Conservation (phyloP, 2,888 invertebrate genomes). For the Scaptomyza parva region DNA sequence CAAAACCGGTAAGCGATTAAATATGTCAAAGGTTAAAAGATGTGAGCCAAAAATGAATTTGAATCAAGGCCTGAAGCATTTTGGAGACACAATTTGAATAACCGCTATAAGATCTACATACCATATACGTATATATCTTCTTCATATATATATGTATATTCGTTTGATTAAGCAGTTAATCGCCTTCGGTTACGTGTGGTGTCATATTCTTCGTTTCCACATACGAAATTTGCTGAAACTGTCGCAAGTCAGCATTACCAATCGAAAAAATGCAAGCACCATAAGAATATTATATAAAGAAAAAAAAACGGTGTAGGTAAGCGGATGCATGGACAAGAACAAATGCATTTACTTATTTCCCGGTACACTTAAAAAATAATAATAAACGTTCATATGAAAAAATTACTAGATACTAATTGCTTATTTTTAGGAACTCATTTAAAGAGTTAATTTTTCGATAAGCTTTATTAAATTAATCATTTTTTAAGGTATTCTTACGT, state of each 20-base stretch:
- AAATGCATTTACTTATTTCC: background rate
- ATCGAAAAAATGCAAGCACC: slow-evolving; percentile 25
- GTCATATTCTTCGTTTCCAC: slow-evolving; percentile 47
- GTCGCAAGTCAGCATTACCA: slow-evolving; percentile 44
- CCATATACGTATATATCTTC: background rate
- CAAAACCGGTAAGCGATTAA: slow-evolving; percentile 14
- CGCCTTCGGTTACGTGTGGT: slow-evolving; percentile 32
- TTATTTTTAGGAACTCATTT: too few relatives aligned
- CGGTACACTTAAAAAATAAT: background rate
- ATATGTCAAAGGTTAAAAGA: slow-evolving; percentile 31
- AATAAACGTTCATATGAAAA: background rate
- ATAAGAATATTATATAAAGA: slow-evolving; percentile 30
- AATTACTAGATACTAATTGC: too few relatives aligned
- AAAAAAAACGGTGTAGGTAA: slow-evolving; percentile 11
- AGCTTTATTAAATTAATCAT: too few relatives aligned
- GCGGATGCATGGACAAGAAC: slow-evolving; percentile 33
- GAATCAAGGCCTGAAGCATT: slow-evolving; percentile 21
- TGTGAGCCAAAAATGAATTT: slow-evolving; percentile 1
- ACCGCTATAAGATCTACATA: background rate
- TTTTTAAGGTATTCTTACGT: too few relatives aligned
- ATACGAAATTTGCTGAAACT: slow-evolving; percentile 35
- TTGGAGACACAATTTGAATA: slow-evolving; percentile 26
- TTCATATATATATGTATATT: background rate
- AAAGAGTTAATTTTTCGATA: too few relatives aligned
- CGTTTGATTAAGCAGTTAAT: slow-evolving; percentile 9